Percentiles rank a stretch among this genome's conserved stretches.
These are phyloP conservation scores for Drosophila sucinea DNA, from an alignment of 1,140 invertebrate genomes.

Conservation along the genomic window DNA sequence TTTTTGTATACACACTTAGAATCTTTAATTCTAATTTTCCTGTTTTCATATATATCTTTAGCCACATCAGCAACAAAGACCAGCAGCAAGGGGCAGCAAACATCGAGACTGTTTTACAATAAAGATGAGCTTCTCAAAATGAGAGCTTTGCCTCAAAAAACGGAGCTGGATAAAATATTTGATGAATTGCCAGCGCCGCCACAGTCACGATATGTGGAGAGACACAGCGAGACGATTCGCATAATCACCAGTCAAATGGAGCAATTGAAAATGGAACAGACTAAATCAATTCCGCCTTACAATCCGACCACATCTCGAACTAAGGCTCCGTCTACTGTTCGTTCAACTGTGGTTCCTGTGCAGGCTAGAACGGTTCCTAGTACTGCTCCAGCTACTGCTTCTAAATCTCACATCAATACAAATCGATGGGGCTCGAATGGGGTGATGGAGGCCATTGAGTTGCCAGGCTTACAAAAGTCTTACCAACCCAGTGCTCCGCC, in stretches of 20 bases:
- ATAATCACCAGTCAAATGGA: slow-evolving; percentile 35
- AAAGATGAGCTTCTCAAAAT: slow-evolving; percentile 53
- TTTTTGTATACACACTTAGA: neutral
- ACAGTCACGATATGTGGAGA: slow-evolving; percentile 37
- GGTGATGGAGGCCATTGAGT: neutral
- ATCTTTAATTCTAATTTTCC: slow-evolving; percentile 10
- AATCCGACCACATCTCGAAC: neutral
- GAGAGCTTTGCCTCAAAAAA: slow-evolving; percentile 3
- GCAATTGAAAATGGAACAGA: slow-evolving; percentile 23
- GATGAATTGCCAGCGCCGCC: slow-evolving; percentile 63
- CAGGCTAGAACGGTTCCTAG: neutral
- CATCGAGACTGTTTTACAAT: slow-evolving; percentile 39
- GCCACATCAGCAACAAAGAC: neutral
- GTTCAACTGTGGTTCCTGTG: neutral
- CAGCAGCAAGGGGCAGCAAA: slow-evolving; percentile 28
- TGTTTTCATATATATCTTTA: neutral
- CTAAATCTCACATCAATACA: neutral
- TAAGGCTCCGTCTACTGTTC: neutral
- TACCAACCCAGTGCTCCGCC: slow-evolving; percentile 1
- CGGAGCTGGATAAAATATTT: slow-evolving; percentile 54
- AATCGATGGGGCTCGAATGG: neutral
- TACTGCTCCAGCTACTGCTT: neutral
- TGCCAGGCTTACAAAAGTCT: neutral
- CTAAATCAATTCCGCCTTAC: neutral
- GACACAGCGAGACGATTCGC: slow-evolving; percentile 29